Evolutionary conservation across 2,888 invertebrate genomes (phyloP).

Genomic region (Ditula angustiorana): DNA sequence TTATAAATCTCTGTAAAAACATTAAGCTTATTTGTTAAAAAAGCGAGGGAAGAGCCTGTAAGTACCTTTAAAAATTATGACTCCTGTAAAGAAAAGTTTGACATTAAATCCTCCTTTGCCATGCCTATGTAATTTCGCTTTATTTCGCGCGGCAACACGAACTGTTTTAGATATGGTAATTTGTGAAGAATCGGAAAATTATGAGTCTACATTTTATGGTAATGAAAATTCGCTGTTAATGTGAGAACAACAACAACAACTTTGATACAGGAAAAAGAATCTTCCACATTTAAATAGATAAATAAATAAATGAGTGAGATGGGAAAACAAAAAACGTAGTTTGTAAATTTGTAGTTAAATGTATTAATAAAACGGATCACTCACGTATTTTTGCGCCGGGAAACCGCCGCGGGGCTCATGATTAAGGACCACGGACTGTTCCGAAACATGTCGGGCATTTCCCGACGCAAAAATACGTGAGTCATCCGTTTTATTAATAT

Average conservation of each 20-base stretch:
- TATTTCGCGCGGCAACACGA: background rate
- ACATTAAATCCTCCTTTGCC: constrained; percentile 7
- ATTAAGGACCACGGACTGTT: too few relatives aligned
- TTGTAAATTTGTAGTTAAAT: too few relatives aligned
- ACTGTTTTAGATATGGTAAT: background rate
- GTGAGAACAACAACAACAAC: background rate
- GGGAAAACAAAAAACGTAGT: too few relatives aligned
- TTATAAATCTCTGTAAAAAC: constrained; percentile 8
- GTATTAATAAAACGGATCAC: too few relatives aligned
- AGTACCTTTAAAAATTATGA: constrained; percentile 19
- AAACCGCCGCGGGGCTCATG: too few relatives aligned
- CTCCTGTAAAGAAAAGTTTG: constrained; percentile 21
- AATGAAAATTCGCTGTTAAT: background rate
- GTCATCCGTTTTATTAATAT: too few relatives aligned
- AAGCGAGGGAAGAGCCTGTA: constrained; percentile 2
- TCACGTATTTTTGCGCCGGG: too few relatives aligned
- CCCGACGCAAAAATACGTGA: too few relatives aligned
- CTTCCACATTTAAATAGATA: too few relatives aligned
- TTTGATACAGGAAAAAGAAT: too few relatives aligned
- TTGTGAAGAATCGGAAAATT: background rate
- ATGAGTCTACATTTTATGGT: background rate
- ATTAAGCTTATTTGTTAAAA: constrained; percentile 10
- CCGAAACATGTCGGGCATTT: too few relatives aligned
- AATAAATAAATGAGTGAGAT: too few relatives aligned
- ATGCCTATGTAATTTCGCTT: background rate